Evolutionary conservation across 2,113 vertebrate genomes (phyloP), one percentile per base, ranked within the genome.

Genomic region (Mus pahari): DNA sequence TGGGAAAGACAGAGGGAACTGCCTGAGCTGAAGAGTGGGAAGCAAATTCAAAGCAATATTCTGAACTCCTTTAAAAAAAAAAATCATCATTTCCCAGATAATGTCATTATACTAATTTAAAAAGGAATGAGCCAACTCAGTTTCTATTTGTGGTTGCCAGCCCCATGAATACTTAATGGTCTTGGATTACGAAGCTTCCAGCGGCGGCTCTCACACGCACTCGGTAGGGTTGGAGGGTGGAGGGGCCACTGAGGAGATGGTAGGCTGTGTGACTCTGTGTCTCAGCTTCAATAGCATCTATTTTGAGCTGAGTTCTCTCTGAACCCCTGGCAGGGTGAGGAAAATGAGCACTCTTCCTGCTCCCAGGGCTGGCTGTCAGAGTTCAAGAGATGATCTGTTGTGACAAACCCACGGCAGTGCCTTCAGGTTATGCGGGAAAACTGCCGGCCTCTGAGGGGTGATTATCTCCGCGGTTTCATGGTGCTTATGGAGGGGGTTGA

Each of bases 141-240:
- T 98, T 97, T 93, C 98, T 97, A 95, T 97, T 78, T 31, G 53
- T 88, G 91, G 91, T 87, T 98, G 97, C 97, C 97, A 97, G 84
- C 22, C 62, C 55, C 45, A 91, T 96, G 96, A 98, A 97, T 98
- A 97, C 98, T 97, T 97, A 92, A 97, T 16, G 7, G 89, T 60
- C 95, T 94, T 87, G 68, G 94, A 97, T 98, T 96, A 94, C 92
- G 89, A 87, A 97, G 68, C 0, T 95, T 94, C 75, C 96, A 98
- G 96, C 31, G 28, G 1, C 20, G 95, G 88, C 97, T 98, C 39
- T 95, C 79, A 79, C 79, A 79, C 28, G 39, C 62, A 96, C 87
- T 66, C 88, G 93, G 39, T 81, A 92, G 91, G 87, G 86, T 91
- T 92, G 92, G 87, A 71, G 91, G 86, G 73, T 78, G 90, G 81